Evolutionary conservation across 2,888 invertebrate genomes (phyloP), one percentile per base, ranked within the genome.

Genomic region (Tetranychus truncatus): DNA sequence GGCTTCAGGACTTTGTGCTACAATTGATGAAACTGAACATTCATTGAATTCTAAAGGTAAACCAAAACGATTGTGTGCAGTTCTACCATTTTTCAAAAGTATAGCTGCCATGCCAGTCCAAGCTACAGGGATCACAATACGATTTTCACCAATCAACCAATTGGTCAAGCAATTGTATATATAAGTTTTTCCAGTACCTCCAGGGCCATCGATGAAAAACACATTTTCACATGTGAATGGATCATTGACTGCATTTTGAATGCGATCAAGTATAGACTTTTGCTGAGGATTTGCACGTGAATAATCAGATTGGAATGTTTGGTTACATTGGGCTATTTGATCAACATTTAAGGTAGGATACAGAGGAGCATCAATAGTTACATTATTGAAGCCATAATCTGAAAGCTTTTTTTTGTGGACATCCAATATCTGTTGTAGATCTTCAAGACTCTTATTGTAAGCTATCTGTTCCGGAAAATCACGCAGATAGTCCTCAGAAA

Each of bases 181-280:
- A 76, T 79, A 83, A 3, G 83, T 84, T 79, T 84, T 84, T 1
- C 82, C 83, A 34, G 82, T 81, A 20, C 83, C 84, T 6, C 82
- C 83, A 1, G 83, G 82, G 15, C 82, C 83, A 78, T 84, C 83
- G 6, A 83, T 74, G 77, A 82, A 81, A 71, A 81, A 79, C 1
- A 8, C 20, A 5, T 20, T 9, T n/a, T 3, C 4, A 4, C 69
- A 20, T 5, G 20, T 67, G 8, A 8, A 15, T 15, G 67, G 67
- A 67, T 67, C 67, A 67, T 67, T 21, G 1, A 67, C 8, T 15
- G 67, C n/a, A 21, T 7, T 67, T 21, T 1, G 1, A 3, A 67
- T 67, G 1, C 15, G 7, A n/a, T n/a, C 1, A 21, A 67, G 7
- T 15, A 9, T 8, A 1, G 2, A n/a, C 21, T 67, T n/a, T 21